Conservation (phyloP, 2,113 vertebrate species). For the Aepyceros melampus region DNA sequence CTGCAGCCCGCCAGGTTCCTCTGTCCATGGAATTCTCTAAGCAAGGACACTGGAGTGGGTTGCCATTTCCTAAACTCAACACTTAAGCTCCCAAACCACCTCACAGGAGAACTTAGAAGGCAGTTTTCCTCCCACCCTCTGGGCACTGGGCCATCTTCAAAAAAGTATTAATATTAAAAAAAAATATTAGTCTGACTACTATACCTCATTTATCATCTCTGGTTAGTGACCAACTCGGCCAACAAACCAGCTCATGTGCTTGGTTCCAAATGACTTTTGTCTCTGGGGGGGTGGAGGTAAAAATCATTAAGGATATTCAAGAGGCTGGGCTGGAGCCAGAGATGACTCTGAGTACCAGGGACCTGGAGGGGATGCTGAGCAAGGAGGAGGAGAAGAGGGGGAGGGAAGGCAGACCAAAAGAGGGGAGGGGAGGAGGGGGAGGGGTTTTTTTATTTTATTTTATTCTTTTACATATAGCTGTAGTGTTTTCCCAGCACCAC, state of each 20-base stretch:
- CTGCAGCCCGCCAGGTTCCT: not conserved
- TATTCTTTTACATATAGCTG: too few species aligned
- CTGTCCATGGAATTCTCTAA: not conserved
- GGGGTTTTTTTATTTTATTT: too few species aligned
- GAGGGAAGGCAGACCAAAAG: not conserved
- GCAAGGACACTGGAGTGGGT: not conserved
- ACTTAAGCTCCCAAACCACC: not conserved
- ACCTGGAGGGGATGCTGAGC: not conserved
- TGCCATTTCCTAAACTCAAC: not conserved
- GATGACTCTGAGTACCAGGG: not conserved
- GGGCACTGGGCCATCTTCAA: not conserved
- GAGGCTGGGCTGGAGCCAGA: not conserved
- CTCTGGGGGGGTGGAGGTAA: not conserved
- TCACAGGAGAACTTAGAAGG: not conserved
- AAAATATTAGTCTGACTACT: not conserved
- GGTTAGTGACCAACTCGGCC: not conserved
- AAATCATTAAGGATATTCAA: not conserved
- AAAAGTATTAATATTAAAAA: not conserved
- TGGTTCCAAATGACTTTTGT: not conserved
- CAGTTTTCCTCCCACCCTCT: not conserved
- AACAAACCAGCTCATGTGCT: not conserved
- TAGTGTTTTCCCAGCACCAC: too few species aligned
- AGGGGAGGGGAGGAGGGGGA: too few species aligned
- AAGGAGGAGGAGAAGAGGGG: not conserved
- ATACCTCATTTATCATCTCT: not conserved